A percentile compares a stretch with the other conserved stretches of the same genome.
Evolutionary conservation across 2,888 invertebrate species (phyloP).

Genomic region (Paralinhomoeus sp.): DNA sequence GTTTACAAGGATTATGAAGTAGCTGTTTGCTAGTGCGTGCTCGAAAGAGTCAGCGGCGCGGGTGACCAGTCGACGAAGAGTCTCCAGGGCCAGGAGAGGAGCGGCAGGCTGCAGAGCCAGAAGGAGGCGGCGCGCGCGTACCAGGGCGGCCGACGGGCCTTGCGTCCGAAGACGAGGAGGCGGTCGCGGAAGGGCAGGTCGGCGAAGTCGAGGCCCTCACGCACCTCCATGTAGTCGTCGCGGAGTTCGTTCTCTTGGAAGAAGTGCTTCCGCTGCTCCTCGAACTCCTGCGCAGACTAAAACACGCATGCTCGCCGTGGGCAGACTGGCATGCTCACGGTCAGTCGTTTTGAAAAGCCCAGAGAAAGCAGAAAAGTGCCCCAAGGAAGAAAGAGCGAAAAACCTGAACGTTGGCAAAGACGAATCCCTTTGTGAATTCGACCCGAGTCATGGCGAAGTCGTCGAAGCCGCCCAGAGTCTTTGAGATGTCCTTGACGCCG

Average conservation of each 20-base stretch:
- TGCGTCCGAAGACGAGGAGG: constrained; percentile 16
- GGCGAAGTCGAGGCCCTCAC: constrained; percentile 51
- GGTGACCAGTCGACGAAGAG: constrained; percentile 56
- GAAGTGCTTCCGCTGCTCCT: constrained; percentile 53
- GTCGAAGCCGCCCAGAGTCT: constrained; percentile 41
- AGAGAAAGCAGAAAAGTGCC: too few relatives aligned
- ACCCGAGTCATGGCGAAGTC: constrained; percentile 51
- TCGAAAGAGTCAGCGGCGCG: constrained; percentile 51
- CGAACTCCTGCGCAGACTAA: constrained; percentile 40
- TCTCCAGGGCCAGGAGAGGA: constrained; percentile 59
- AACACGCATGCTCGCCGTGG: too few relatives aligned
- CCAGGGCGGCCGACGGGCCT: constrained; percentile 22
- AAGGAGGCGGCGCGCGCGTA: constrained; percentile 44
- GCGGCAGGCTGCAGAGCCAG: constrained; percentile 47
- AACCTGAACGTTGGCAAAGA: constrained; percentile 50
- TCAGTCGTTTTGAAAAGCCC: too few relatives aligned
- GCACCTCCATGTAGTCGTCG: constrained; percentile 57
- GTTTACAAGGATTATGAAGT: too few relatives aligned
- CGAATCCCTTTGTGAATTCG: constrained; percentile 52
- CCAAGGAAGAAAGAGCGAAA: too few relatives aligned
- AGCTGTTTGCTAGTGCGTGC: too few relatives aligned
- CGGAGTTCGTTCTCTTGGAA: constrained; percentile 52
- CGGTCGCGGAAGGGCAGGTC: constrained; percentile 35
- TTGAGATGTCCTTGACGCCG: constrained; percentile 44
- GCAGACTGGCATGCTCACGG: too few relatives aligned